These are phyloP conservation scores for Scaptomyza tumidula DNA, from an alignment of 2,888 invertebrate genomes.

Conservation along the genomic window DNA sequence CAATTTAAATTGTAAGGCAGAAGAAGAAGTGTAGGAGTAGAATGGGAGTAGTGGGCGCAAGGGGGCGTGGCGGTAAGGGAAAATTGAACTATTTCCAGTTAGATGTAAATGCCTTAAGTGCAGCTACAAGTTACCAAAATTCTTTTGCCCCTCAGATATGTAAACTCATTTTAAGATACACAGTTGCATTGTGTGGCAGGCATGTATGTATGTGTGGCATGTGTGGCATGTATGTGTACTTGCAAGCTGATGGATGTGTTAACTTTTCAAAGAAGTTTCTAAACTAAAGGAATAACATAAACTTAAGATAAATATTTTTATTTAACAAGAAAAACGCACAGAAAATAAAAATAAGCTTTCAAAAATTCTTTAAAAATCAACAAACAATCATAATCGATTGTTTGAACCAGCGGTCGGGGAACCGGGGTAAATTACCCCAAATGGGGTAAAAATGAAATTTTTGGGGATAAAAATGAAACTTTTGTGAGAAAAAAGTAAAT, in stretches of 20 bases:
- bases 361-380: no score
- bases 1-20: conserved; percentile 41
- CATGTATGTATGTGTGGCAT: not conserved
- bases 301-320: not conserved
- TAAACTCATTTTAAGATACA: conserved; percentile 7
- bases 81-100: conserved; percentile 10
- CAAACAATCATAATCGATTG: no score
- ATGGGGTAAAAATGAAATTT: no score
- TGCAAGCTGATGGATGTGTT: not conserved
- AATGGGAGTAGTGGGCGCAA: no score
- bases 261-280: not conserved
- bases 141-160: not conserved
- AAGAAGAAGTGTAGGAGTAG: not conserved
- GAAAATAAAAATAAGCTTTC: not conserved
- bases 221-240: no score
- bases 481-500: no score
- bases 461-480: no score
- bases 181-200: not conserved
- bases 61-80: not conserved
- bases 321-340: no score
- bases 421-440: no score
- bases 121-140: conserved; percentile 16
- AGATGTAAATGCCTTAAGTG: conserved; percentile 29
- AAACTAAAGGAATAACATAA: not conserved
- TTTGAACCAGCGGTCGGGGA: no score